Base-by-base conservation (phyloP, 2,113 vertebrate species). In the Fulica atra region DNA sequence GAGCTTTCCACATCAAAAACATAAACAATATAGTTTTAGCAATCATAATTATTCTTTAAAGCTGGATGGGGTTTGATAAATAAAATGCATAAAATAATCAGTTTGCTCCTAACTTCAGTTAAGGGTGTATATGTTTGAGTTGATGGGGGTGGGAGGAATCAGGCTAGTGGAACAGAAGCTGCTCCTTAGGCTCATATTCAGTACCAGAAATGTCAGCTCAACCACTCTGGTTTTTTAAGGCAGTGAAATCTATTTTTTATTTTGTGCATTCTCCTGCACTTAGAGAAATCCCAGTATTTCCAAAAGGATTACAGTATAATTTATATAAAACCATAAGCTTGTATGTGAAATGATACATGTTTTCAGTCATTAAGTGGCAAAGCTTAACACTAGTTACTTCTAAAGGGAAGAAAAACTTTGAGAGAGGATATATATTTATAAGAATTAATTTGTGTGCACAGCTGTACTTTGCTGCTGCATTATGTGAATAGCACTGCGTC, bases 381-480 rank as follows among this genome's bases (percentile, higher is more conserved):
- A 71, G 65, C 19, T 90, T 57, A 81, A 56, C 50, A 93, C 25
- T 25, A 12, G 3, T 53, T 92, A 36, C 19, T 80, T 66, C 46
- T 20, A 70, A 69, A 89, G 48, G 73, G 36, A 59, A 50, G 63
- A 92, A 88, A 77, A 88, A 80, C 51, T 59, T 69, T 17, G 38
- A 50, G 54, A 44, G 33, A 88, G 80, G 60, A 23, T 35, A 4
- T 71, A 7, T 46, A 35, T 92, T 89, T 73, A 11, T 61, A 51
- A 77, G 51, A 89, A 77, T 44, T 54, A 59, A 51, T 35, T 97
- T 92, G 91, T 88, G 94, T 89, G 90, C 97, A 69, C 56, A 95
- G 93, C 91, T 94, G 66, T 95, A 89, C 84, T 92, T 92, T 59
- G 91, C 88, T 96, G 95, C 81, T 87, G 87, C 66, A 38, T 96